Evolutionary conservation across 2,797 vertebrate species (phyloP).

Genomic region (Scolopax bukidnonensis): DNA sequence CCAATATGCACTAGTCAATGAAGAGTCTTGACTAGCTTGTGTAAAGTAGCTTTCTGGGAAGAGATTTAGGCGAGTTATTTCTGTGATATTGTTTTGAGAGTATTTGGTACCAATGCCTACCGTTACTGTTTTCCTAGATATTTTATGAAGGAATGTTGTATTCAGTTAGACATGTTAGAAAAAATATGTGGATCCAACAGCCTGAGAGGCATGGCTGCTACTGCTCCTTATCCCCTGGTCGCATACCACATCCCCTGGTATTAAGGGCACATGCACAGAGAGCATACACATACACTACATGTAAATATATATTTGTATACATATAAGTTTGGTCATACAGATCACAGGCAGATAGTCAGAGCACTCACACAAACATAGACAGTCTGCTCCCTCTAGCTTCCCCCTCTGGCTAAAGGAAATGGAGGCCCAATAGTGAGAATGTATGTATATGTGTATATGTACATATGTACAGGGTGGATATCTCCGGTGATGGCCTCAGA

Average conservation of each 20-base stretch:
- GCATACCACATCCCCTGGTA: too few species aligned
- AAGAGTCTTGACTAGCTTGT: neutral
- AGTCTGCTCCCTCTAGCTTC: neutral
- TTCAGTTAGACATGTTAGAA: neutral
- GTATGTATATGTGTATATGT: neutral
- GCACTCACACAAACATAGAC: neutral
- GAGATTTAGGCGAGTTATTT: neutral
- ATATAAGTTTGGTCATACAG: too few species aligned
- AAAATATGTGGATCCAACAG: neutral
- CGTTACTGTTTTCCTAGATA: neutral
- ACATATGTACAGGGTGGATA: neutral
- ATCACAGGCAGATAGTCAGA: neutral
- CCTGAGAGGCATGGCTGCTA: too few species aligned
- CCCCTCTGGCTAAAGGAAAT: neutral
- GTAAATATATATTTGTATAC: too few species aligned
- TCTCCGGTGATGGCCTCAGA: neutral
- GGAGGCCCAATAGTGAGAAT: neutral
- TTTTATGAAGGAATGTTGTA: neutral
- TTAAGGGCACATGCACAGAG: too few species aligned
- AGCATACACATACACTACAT: too few species aligned
- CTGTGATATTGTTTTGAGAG: neutral
- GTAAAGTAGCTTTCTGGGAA: neutral
- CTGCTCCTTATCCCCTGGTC: too few species aligned
- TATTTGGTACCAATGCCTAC: neutral
- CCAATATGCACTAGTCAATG: neutral